Evolutionary conservation across 1,140 invertebrate genomes (phyloP).

Genomic region (Zophobas atratus): DNA sequence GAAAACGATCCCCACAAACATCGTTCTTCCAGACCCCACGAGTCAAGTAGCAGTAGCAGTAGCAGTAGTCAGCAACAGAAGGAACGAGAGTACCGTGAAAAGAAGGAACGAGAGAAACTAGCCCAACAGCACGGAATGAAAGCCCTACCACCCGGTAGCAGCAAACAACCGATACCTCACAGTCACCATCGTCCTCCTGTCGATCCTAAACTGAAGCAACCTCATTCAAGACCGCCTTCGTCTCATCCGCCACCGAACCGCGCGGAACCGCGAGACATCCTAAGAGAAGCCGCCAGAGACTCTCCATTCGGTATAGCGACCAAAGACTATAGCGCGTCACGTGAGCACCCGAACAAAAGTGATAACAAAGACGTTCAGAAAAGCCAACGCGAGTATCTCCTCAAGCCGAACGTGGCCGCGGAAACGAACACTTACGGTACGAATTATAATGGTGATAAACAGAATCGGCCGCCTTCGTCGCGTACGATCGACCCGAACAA

Average conservation of each 20-base stretch:
- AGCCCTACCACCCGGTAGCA: constrained; percentile 50
- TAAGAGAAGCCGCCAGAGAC: constrained; percentile 60
- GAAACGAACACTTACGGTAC: constrained; percentile 55
- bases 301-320: constrained; percentile 56
- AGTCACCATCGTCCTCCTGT: constrained; percentile 58
- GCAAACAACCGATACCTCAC: constrained; percentile 51
- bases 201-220: constrained; percentile 63
- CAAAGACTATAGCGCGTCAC: constrained; percentile 37
- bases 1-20: constrained; percentile 61
- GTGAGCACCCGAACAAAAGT: constrained; percentile 35
- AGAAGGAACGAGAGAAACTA: constrained; percentile 70
- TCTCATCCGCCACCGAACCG: constrained; percentile 40
- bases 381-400: constrained; percentile 52
- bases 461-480: constrained; percentile 6
- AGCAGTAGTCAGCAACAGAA: constrained; percentile 62
- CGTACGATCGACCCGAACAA: constrained; percentile 55
- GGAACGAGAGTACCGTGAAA: constrained; percentile 72
- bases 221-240: constrained; percentile 57
- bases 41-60: constrained; percentile 44
- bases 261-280: constrained; percentile 58
- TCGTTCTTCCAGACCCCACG: constrained; percentile 63
- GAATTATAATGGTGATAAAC: constrained; percentile 51
- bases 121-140: constrained; percentile 61
- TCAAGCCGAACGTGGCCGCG: constrained; percentile 58
- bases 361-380: constrained; percentile 59